Evolutionary conservation across 2,888 invertebrate species (phyloP).

Genomic region (Stictocephala bisonia): DNA sequence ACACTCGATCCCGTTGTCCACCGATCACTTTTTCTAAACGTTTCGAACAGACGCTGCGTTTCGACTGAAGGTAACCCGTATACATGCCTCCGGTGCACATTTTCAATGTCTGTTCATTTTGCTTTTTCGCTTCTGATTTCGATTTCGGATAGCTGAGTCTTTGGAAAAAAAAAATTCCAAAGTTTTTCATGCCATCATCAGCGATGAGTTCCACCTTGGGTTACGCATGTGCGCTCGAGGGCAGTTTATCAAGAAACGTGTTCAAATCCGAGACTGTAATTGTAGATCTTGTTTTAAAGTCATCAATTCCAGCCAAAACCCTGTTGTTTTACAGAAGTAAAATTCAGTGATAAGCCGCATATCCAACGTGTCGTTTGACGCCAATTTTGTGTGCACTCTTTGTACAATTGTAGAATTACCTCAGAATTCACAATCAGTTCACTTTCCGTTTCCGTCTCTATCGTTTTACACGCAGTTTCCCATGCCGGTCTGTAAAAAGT

Average conservation of each 20-base stretch:
- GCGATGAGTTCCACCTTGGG: background rate
- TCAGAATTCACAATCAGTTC: background rate
- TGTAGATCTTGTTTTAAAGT: conserved; percentile 1
- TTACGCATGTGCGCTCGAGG: no score
- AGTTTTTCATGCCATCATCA: background rate
- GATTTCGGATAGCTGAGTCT: background rate
- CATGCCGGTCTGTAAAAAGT: background rate
- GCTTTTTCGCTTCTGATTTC: conserved; percentile 1
- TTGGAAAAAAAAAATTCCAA: background rate
- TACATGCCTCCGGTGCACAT: background rate
- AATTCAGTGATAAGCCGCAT: background rate
- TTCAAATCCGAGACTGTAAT: conserved; percentile 8
- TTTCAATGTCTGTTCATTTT: conserved; percentile 5
- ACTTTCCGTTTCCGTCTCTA: background rate
- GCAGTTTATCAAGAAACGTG: background rate
- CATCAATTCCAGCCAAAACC: background rate
- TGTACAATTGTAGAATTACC: background rate
- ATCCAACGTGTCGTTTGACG: background rate
- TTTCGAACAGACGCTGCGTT: background rate
- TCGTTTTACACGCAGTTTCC: conserved; percentile 2
- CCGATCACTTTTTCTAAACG: background rate
- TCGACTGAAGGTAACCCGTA: background rate
- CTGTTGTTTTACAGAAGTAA: background rate
- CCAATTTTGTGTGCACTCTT: background rate
- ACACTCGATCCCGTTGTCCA: no score